Evolutionary conservation across 1,140 invertebrate genomes (phyloP).

Genomic region (Pachyrhynchus sulphureomaculatus): DNA sequence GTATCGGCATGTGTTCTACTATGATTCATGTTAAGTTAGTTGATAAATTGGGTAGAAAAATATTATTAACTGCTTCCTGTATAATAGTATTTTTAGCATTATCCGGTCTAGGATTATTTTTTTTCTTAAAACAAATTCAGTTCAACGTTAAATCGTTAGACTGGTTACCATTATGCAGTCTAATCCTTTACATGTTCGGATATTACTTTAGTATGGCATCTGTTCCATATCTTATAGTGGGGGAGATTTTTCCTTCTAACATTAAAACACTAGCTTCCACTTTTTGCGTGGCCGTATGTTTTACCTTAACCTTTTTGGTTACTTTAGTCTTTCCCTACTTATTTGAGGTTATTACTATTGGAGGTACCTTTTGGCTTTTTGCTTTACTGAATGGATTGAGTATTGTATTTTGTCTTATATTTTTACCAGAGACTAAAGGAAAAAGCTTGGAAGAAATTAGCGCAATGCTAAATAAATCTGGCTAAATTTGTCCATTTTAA

Average conservation of each 20-base stretch:
- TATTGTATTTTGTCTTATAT: conserved; percentile 54
- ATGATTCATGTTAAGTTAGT: conserved; percentile 16
- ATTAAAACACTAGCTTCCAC: conserved; percentile 71
- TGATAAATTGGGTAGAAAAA: conserved; percentile 61
- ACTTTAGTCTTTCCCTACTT: conserved; percentile 71
- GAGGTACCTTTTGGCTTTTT: conserved; percentile 78
- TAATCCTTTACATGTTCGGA: conserved; percentile 36
- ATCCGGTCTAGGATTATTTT: conserved; percentile 23
- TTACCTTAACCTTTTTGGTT: conserved; percentile 74
- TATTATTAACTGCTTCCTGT: conserved; percentile 69
- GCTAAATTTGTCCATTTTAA: too few species aligned
- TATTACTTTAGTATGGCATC: conserved; percentile 69
- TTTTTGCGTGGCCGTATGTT: conserved; percentile 71
- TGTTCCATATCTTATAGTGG: conserved; percentile 79
- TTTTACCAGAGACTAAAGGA: conserved; percentile 51
- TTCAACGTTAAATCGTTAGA: conserved; percentile 23
- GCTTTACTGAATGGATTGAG: conserved; percentile 62
- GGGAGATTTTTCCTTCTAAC: conserved; percentile 75
- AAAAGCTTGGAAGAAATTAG: conserved; percentile 39
- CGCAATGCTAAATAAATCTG: background rate
- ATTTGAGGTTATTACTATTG: conserved; percentile 59
- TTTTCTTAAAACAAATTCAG: conserved; percentile 17
- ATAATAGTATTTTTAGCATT: conserved; percentile 57
- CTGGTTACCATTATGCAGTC: conserved; percentile 38
- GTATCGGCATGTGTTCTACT: conserved; percentile 15